Evolutionary conservation across 1,140 invertebrate species (phyloP), one percentile per base, ranked within the genome.

Genomic region (Pogonus chalceus): DNA sequence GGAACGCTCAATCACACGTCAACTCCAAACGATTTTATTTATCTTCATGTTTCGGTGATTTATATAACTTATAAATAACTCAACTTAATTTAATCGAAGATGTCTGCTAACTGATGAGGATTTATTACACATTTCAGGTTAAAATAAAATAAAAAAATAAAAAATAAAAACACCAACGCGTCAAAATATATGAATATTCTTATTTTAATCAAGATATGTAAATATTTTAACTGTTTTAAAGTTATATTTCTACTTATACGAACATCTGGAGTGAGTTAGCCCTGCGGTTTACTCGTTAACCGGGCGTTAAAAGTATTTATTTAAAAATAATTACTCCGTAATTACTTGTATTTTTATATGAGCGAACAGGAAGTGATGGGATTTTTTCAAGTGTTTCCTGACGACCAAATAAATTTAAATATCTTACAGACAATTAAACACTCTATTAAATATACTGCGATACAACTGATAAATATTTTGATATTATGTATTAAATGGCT

Each of bases 341-440:
- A 43, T 43, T 43, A 43, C 37, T 43, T 31, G 26, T 31, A 4
- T 4, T 31, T 31, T 31, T 31, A 31, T 43, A 43, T 7, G 18
- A 16, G 37, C 7, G 37, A 16, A 7, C 37, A 7, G 37, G 37
- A 43, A 43, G 37, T 43, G 37, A 43, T 12, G 37, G 7, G 37
- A 43, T 43, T 43, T 43, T 16, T 43, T 43, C 37, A 43, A 43
- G 37, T 43, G 37, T 43, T 43, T 43, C 37, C 37, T n/a, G n/a
- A n/a, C n/a, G 37, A 43, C 37, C 3, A 43, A 43, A 43, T 43
- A 43, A 43, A 43, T 43, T 43, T 43, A 43, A 43, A 43, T 43
- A 43, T 43, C 37, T 12, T 31, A 31, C 37, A 43, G 18, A 43
- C 37, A 43, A 43, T 43, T 43, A 43, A 43, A 43, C 37, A 43